These are phyloP conservation scores for Tyto alba DNA, from an alignment of 2,113 vertebrate species.

Conservation along the genomic window DNA sequence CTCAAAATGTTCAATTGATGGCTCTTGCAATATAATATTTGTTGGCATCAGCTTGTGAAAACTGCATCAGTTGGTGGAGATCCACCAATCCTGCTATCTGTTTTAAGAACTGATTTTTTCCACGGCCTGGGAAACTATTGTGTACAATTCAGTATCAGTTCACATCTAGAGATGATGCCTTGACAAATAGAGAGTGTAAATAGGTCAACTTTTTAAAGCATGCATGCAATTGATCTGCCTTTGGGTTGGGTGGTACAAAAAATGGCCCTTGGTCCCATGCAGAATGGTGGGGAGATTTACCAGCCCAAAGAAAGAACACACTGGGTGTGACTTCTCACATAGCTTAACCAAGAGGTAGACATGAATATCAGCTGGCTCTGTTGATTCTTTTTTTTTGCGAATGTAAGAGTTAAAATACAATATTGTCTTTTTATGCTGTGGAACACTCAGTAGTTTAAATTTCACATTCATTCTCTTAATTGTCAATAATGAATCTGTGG, in stretches of 20 bases:
- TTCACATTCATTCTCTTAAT: constrained; percentile 30
- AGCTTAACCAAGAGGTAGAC: not conserved
- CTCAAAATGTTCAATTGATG: not conserved
- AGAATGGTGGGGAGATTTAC: not conserved
- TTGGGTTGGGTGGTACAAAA: not conserved
- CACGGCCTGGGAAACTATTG: not conserved
- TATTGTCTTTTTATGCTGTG: not conserved
- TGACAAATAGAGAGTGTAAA: not conserved
- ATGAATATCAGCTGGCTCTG: not conserved
- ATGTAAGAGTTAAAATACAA: not conserved
- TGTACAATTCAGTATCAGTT: not conserved
- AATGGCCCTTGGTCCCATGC: not conserved
- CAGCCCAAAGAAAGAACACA: not conserved
- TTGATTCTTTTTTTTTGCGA: not conserved
- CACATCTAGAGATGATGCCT: not conserved
- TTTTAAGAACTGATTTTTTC: not conserved
- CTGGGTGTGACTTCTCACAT: not conserved
- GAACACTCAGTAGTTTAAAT: not conserved
- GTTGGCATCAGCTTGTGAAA: not conserved
- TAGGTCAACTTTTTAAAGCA: not conserved
- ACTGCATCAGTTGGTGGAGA: not conserved
- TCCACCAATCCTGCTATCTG: not conserved
- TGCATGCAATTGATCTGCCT: not conserved
- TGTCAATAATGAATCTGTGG: not conserved
- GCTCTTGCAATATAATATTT: not conserved